A percentile compares a stretch with the other conserved stretches of the same genome.
phyloP scores from a whole-genome alignment of 2,888 invertebrate genomes.

The Tenthredo scrophulariae region DNA sequence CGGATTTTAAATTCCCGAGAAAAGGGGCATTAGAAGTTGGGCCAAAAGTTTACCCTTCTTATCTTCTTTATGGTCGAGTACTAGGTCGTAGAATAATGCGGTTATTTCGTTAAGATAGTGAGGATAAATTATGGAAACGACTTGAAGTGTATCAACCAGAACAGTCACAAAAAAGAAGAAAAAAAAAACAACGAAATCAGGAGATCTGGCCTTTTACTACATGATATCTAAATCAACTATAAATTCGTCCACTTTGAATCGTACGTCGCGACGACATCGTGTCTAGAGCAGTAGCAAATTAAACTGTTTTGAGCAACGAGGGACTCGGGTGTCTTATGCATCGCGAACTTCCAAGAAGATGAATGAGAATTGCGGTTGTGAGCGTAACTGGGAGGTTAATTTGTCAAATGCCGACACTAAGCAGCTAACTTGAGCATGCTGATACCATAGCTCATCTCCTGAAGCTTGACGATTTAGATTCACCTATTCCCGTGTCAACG shows the following conservation, averaged over 20 bases:
- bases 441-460: constrained; percentile 36
- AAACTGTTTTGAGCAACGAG: constrained; percentile 6
- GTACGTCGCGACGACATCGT: not conserved
- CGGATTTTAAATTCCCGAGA: constrained; percentile 68
- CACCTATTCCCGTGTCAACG: constrained; percentile 3
- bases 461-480: constrained; percentile 32
- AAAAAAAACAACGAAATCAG: not conserved
- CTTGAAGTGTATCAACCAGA: constrained; percentile 17
- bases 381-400: constrained; percentile 59
- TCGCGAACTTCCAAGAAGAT: constrained; percentile 28
- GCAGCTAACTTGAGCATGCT: constrained; percentile 66
- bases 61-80: constrained; percentile 69
- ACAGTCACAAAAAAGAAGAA: not conserved
- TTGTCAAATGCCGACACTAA: constrained; percentile 71
- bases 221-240: not conserved
- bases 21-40: constrained; percentile 63
- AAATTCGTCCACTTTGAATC: not conserved
- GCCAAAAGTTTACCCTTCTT: constrained; percentile 64
- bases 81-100: constrained; percentile 64
- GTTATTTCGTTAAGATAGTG: constrained; percentile 57
- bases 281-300: constrained; percentile 28
- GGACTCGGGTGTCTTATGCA: constrained; percentile 22
- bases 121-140: constrained; percentile 45
- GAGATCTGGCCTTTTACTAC: not conserved
- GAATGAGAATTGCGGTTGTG: constrained; percentile 43